A percentile compares a stretch with the other conserved stretches of the same genome.
These are phyloP conservation scores for Nothura maculosa DNA, from an alignment of 2,797 vertebrate species.

Conservation along the genomic window DNA sequence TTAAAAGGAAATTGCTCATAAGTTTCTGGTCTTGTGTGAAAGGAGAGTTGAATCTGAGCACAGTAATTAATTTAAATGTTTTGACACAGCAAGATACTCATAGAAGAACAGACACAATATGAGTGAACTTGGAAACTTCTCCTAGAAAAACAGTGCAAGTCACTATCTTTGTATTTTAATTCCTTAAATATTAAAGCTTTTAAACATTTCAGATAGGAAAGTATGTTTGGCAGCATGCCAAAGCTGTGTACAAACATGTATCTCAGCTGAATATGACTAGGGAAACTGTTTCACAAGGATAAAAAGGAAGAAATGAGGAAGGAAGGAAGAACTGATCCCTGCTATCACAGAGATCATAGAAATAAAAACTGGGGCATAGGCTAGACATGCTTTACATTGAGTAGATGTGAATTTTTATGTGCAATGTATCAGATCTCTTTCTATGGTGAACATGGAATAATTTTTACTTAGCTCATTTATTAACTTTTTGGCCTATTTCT, in stretches of 20 bases:
- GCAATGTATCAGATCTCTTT: neutral
- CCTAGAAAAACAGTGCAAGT: neutral
- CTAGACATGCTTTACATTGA: neutral
- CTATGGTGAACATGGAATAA: neutral
- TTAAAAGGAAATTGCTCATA: neutral
- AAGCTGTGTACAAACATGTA: neutral
- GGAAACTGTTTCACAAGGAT: neutral
- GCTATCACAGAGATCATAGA: neutral
- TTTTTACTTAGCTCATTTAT: neutral
- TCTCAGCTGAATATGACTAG: neutral
- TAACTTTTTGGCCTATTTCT: neutral
- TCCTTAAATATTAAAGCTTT: neutral
- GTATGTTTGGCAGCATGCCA: neutral
- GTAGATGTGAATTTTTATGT: neutral
- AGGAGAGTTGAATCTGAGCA: neutral
- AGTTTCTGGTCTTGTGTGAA: neutral
- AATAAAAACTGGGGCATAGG: neutral
- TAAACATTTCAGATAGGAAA: neutral
- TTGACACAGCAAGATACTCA: neutral
- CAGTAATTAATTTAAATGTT: neutral
- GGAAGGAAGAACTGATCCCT: neutral
- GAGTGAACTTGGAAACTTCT: neutral
- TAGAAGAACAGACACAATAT: neutral
- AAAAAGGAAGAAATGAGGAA: neutral
- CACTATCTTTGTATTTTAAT: neutral